Evolutionary conservation across 2,888 invertebrate species (phyloP).

Genomic region (Lottia gigantea): DNA sequence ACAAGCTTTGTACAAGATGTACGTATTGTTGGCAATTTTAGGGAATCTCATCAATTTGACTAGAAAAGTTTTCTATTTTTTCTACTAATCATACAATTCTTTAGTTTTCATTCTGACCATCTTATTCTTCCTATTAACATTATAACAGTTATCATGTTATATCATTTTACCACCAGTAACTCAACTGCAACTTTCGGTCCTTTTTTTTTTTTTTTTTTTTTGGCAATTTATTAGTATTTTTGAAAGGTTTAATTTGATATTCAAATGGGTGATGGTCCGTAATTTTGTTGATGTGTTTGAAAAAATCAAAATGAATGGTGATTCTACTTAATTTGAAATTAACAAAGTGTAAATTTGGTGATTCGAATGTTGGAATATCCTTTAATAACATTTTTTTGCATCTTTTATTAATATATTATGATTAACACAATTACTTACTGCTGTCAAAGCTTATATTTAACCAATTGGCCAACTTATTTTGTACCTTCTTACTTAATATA

Average conservation of each 20-base stretch:
- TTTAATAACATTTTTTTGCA: not conserved
- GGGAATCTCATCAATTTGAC: not conserved
- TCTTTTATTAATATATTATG: not conserved
- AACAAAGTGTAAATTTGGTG: not conserved
- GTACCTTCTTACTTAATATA: constrained; percentile 7
- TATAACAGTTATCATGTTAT: not conserved
- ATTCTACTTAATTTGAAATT: not conserved
- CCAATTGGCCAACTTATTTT: not conserved
- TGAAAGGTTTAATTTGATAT: no score
- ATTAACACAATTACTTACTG: not conserved
- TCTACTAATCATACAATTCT: not conserved
- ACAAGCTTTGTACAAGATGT: no score
- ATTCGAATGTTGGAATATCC: not conserved
- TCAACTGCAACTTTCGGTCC: not conserved
- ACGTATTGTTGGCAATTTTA: not conserved
- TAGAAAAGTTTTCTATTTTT: not conserved
- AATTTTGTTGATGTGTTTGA: no score
- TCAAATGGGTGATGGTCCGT: no score
- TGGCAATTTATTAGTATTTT: not conserved
- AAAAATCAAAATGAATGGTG: no score
- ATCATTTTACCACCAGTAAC: not conserved
- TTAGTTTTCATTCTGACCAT: not conserved
- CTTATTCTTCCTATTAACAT: not conserved
- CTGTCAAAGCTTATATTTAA: constrained; percentile 2
- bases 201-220: not conserved